A percentile compares a stretch with the other conserved stretches of the same genome.
These are phyloP conservation scores for Colossoma macropomum DNA, from an alignment of 2,113 vertebrate species.

Conservation along the genomic window DNA sequence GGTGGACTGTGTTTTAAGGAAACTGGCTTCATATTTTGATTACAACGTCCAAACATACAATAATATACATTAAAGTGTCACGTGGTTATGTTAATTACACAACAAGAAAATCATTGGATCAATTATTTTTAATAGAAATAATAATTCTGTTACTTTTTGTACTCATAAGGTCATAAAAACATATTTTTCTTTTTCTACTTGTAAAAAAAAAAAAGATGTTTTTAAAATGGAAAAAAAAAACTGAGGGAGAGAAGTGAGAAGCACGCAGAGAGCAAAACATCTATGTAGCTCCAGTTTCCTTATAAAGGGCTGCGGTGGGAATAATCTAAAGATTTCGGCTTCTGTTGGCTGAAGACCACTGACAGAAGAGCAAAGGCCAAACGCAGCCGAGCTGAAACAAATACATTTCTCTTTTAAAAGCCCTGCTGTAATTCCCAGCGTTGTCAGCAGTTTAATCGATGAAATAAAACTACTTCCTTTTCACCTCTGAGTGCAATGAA, in stretches of 20 bases:
- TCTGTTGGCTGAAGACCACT: neutral
- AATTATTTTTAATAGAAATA: too few species aligned
- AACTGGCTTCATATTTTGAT: too few species aligned
- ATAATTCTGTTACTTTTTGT: too few species aligned
- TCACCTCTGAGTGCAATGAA: neutral
- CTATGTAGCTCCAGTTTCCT: neutral
- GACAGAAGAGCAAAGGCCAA: neutral
- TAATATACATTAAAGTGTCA: too few species aligned
- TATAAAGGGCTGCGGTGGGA: neutral
- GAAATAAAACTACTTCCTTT: neutral
- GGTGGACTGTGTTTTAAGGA: too few species aligned
- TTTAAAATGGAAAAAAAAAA: neutral
- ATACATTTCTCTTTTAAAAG: neutral
- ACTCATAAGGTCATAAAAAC: too few species aligned
- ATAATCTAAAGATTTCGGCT: neutral
- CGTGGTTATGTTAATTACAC: too few species aligned
- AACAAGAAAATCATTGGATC: too few species aligned
- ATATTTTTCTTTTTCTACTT: too few species aligned
- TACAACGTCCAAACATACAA: too few species aligned
- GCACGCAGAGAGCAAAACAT: neutral
- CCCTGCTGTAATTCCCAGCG: neutral
- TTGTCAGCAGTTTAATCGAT: neutral
- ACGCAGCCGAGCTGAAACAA: constrained; percentile 1
- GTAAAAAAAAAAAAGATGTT: too few species aligned
- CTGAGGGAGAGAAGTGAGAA: neutral